Evolutionary conservation across 2,113 vertebrate species (phyloP).

Genomic region (Tylochromis polylepis): DNA sequence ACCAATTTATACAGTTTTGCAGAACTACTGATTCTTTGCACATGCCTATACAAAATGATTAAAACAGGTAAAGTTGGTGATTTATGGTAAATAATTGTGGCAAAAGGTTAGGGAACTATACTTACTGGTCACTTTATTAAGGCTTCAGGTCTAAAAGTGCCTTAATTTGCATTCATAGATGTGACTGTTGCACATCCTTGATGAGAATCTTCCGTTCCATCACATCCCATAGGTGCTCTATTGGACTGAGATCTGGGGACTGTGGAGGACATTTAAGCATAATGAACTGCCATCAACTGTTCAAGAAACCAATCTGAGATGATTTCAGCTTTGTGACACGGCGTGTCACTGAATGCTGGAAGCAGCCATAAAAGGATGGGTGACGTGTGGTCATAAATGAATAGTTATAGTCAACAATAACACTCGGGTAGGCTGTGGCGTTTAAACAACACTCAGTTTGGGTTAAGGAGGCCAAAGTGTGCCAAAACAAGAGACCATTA

Average conservation of each 20-base stretch:
- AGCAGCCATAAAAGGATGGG: background rate
- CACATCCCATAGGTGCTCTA: background rate
- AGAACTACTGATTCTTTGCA: background rate
- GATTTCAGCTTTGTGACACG: background rate
- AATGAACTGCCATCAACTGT: background rate
- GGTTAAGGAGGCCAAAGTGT: background rate
- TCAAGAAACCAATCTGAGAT: accelerated
- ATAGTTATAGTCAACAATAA: background rate
- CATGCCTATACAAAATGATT: background rate
- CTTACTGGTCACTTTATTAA: background rate
- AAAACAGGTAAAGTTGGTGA: background rate
- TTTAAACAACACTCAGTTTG: background rate
- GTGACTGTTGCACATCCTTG: too few relatives aligned
- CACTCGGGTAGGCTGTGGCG: accelerated
- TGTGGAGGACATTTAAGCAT: background rate
- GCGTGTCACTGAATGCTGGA: background rate
- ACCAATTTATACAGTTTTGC: background rate
- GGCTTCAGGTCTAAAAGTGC: background rate
- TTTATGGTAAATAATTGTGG: background rate
- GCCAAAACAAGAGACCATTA: background rate
- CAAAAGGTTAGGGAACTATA: background rate
- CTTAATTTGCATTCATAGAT: too few relatives aligned
- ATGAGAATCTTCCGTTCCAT: background rate
- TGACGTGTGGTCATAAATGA: background rate
- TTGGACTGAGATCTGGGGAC: background rate